A percentile compares a stretch with the other conserved stretches of the same genome.
phyloP scores from a whole-genome alignment of 2,113 vertebrate species.

The Cacatua alba region DNA sequence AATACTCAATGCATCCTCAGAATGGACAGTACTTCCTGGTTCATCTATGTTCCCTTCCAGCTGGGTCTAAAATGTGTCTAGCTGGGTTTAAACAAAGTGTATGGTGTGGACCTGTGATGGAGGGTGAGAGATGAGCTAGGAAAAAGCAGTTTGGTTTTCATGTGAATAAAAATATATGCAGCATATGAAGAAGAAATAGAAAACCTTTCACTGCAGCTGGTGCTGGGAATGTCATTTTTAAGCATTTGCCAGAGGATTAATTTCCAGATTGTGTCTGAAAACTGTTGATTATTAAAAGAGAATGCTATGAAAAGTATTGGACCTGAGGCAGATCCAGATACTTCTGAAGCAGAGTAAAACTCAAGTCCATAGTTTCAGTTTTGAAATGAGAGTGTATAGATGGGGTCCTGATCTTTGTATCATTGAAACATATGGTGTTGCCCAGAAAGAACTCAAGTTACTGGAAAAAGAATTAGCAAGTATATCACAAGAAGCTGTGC shows the following conservation, averaged over 20 bases:
- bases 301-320: neutral
- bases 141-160: neutral
- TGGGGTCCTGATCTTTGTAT: neutral
- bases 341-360: neutral
- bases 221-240: neutral
- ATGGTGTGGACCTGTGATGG: fast-evolving
- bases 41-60: fast-evolving
- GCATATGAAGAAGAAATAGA: neutral
- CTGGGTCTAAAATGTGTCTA: neutral
- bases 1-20: neutral
- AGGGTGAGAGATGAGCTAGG: neutral
- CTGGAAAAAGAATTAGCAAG: neutral
- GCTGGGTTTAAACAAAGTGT: neutral
- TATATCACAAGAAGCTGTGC: neutral
- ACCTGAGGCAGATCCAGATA: neutral
- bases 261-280: neutral
- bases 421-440: neutral
- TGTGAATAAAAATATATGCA: neutral
- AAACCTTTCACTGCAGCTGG: neutral
- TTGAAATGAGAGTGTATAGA: neutral
- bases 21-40: neutral
- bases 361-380: fast-evolving
- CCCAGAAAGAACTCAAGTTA: neutral
- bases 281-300: neutral
- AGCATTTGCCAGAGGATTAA: neutral